These are phyloP conservation scores for Drosophila saltans DNA, from an alignment of 1,140 invertebrate species.

Conservation along the genomic window DNA sequence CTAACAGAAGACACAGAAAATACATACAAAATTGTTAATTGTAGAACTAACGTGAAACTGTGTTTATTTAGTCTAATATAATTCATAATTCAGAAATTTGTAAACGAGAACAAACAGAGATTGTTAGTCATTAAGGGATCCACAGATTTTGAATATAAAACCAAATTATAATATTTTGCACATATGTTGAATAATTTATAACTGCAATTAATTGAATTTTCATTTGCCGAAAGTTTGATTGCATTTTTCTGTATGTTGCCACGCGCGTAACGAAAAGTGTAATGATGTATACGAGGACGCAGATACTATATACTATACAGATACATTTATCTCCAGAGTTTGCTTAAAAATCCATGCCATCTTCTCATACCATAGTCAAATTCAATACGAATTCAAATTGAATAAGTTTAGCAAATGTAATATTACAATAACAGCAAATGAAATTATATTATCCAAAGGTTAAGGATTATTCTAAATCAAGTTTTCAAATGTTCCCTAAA, in stretches of 20 bases:
- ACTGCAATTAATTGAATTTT: slow-evolving; percentile 63
- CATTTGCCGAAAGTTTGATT: slow-evolving; percentile 38
- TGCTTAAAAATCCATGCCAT: background rate
- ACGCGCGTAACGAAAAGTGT: slow-evolving; percentile 43
- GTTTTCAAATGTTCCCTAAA: no score
- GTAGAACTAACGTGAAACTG: no score
- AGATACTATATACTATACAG: background rate
- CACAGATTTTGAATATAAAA: slow-evolving; percentile 17
- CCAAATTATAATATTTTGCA: slow-evolving; percentile 7
- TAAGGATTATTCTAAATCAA: no score
- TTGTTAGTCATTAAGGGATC: background rate
- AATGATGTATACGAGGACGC: slow-evolving; percentile 5
- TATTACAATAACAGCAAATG: no score
- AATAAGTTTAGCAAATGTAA: no score
- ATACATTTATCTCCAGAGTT: background rate
- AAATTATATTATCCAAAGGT: no score
- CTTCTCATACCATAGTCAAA: background rate
- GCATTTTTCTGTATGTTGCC: slow-evolving; percentile 20
- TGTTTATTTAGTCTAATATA: no score
- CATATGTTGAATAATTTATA: slow-evolving; percentile 59
- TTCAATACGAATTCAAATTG: background rate
- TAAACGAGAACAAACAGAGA: no score
- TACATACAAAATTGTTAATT: no score
- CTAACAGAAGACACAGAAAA: no score
- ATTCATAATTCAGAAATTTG: no score